Percentiles rank a stretch among this genome's conserved stretches.
Evolutionary conservation across 2,113 vertebrate species (phyloP).

Genomic region (Pygathrix nemaeus): DNA sequence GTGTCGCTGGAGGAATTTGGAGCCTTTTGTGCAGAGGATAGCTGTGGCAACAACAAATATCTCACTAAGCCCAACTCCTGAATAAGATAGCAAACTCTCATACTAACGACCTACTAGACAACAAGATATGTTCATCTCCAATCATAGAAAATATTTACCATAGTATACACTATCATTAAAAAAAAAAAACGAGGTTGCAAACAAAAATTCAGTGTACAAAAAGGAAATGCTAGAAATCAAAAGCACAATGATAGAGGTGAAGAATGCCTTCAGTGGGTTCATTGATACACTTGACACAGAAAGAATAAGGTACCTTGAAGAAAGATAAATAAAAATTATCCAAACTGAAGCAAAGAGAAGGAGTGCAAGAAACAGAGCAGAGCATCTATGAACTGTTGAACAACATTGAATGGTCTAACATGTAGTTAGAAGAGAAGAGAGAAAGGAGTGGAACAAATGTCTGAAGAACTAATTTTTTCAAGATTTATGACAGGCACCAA

Average conservation of each 20-base stretch:
- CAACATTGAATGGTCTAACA: neutral
- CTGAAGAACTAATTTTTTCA: neutral
- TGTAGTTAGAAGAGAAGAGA: neutral
- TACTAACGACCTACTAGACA: neutral
- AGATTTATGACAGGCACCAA: neutral
- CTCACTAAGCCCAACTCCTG: neutral
- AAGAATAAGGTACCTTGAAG: neutral
- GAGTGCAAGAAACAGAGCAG: neutral
- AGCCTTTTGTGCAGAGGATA: neutral
- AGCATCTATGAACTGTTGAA: neutral
- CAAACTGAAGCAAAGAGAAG: neutral
- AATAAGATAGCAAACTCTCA: neutral
- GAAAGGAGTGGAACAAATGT: neutral
- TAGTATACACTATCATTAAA: neutral
- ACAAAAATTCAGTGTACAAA: neutral
- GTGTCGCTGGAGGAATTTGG: neutral
- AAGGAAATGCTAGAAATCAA: neutral
- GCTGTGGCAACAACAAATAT: neutral
- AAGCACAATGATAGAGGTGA: neutral
- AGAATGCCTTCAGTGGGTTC: neutral
- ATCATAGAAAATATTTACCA: neutral
- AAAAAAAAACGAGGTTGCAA: neutral
- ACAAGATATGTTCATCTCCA: neutral
- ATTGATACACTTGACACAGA: neutral
- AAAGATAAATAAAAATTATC: neutral